These are phyloP conservation scores for Psittacara wagleri DNA, from an alignment of 2,113 vertebrate species.

Conservation along the genomic window DNA sequence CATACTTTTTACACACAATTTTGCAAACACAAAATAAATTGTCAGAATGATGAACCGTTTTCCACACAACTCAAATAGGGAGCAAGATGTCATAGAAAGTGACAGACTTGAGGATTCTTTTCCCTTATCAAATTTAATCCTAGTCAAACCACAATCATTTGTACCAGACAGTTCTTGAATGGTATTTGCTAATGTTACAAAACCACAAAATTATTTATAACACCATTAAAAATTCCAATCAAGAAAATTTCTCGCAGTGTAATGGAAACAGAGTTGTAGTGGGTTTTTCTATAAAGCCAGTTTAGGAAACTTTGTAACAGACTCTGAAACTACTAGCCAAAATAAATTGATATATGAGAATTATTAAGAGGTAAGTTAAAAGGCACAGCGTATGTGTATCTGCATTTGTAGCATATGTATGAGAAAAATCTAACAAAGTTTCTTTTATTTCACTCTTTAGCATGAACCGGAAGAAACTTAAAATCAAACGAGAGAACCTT, in stretches of 20 bases:
- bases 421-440: not conserved
- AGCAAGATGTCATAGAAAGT: not conserved
- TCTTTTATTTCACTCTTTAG: not conserved
- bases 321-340: not conserved
- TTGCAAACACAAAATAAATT: not conserved
- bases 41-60: not conserved
- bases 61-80: fast-evolving
- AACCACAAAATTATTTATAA: not conserved
- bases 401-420: not conserved
- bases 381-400: not conserved
- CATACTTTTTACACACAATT: not conserved
- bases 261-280: not conserved
- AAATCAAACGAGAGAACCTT: not conserved
- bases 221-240: not conserved
- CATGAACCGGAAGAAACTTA: not conserved
- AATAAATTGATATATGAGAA: not conserved
- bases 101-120: not conserved
- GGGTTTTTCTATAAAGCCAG: not conserved
- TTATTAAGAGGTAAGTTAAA: not conserved
- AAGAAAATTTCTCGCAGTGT: not conserved
- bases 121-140: not conserved
- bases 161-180: not conserved
- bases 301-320: not conserved
- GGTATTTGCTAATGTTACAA: not conserved
- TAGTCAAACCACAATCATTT: not conserved